Evolutionary conservation across 2,113 vertebrate species (phyloP).

Genomic region (Atrichornis clamosus): DNA sequence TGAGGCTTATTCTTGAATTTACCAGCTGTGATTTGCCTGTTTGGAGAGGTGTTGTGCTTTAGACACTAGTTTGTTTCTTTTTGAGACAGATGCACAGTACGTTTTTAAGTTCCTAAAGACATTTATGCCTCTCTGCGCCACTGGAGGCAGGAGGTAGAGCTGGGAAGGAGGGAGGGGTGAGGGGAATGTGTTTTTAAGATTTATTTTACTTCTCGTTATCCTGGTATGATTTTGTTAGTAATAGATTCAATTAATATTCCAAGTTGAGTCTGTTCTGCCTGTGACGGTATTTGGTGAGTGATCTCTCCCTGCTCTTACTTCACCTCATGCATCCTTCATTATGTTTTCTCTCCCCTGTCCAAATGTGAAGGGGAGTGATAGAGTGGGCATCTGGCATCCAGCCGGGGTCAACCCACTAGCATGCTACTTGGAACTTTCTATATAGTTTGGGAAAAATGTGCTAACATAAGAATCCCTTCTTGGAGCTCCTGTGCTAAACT

Average conservation of each 20-base stretch:
- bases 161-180: background rate
- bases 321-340: background rate
- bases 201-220: background rate
- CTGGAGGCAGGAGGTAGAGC: background rate
- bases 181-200: background rate
- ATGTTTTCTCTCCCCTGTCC: background rate
- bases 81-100: background rate
- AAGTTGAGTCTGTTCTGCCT: background rate
- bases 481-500: background rate
- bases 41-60: background rate
- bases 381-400: background rate
- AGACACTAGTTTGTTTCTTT: background rate
- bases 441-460: background rate
- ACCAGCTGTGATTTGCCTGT: background rate
- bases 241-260: background rate
- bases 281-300: background rate
- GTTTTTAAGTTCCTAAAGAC: background rate
- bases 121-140: background rate
- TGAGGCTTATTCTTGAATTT: background rate
- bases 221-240: background rate
- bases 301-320: background rate
- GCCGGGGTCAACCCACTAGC: background rate
- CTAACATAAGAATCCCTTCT: background rate
- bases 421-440: background rate
- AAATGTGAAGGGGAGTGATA: background rate